Evolutionary conservation across 2,113 vertebrate species (phyloP).

Genomic region (Megalops atlanticus): DNA sequence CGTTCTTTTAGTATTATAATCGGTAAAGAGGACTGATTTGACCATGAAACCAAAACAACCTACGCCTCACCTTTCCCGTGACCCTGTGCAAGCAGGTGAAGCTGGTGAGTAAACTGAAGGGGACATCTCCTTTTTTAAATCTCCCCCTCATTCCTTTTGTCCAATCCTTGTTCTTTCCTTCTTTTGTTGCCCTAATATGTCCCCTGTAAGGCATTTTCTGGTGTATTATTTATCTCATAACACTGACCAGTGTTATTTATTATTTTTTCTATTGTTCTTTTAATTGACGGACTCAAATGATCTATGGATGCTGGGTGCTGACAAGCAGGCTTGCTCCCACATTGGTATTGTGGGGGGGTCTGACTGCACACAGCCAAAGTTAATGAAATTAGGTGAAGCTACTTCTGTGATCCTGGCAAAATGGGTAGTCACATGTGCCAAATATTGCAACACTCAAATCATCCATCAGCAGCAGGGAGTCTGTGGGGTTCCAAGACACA

Average conservation of each 20-base stretch:
- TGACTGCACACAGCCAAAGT: not conserved
- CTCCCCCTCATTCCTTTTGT: not conserved
- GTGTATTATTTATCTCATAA: slow-evolving; percentile 85
- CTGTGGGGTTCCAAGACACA: not conserved
- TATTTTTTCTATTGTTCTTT: slow-evolving; percentile 56
- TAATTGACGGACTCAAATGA: slow-evolving; percentile 70
- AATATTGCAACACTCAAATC: not conserved
- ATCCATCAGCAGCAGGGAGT: not conserved
- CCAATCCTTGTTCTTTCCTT: slow-evolving; percentile 13
- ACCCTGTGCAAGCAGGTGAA: slow-evolving; percentile 4
- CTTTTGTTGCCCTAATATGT: slow-evolving; percentile 29
- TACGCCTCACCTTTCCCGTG: slow-evolving; percentile 19
- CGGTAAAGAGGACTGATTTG: slow-evolving; percentile 56
- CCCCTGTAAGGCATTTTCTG: slow-evolving; percentile 71
- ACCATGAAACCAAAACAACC: slow-evolving; percentile 57
- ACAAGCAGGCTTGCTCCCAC: slow-evolving; percentile 53
- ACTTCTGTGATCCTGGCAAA: not conserved
- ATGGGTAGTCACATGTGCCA: not conserved
- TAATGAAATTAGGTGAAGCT: slow-evolving; percentile 29
- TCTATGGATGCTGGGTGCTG: slow-evolving; percentile 60
- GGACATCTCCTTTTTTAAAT: not conserved
- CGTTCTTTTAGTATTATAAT: slow-evolving; percentile 70
- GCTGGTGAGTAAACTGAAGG: slow-evolving; percentile 30
- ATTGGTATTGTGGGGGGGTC: slow-evolving; percentile 24
- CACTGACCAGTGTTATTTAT: slow-evolving; percentile 65